Base-by-base conservation (phyloP, 2,113 vertebrate genomes). In the Campylorhamphus procurvoides region DNA sequence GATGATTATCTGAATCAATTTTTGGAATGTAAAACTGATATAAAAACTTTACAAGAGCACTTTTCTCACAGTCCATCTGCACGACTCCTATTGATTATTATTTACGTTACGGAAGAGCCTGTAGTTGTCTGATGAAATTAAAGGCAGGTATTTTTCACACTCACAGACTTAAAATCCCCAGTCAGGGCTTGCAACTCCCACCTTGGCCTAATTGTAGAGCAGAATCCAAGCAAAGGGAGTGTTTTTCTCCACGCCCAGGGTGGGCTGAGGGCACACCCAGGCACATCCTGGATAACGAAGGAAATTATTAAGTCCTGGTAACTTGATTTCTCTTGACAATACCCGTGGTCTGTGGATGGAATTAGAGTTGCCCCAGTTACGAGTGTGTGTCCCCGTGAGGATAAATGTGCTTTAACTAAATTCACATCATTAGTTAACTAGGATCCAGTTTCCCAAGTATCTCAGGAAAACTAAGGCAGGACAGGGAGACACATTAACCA, bases 221-320 rank as follows among this genome's bases (percentile, higher is more conserved):
- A 13, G 27, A 94, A 52, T 18, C 71, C 69, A 31, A 33, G 29
- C 3, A 11, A 50, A 71, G 66, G 42, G 2, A 3, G 4, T 4
- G 7, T 18, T 59, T 56, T 58, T 3, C 49, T 40, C 18, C 12
- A 3, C 6, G 0, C 9, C 7, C 19, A 2, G n/a, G 52, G 12
- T 35, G 56, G 59, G 74, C 56, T 29, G 25, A 39, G 72, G 64
- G 59, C 31, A 3, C 37, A 6, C 29, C 2, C 7, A 19, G 37
- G 53, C 44, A 33, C 49, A 1, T 74, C 19, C 59, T 39, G 27
- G 2, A 3, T 12, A 6, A 6, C 2, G 14, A 71, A 24, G 16
- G 5, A 5, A 42, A 12, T 25, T 69, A n/a, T 25, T 11, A 52
- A 84, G 19, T 28, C 68, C 0, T n/a, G 39, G 24, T 27, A 16